These are phyloP conservation scores for Gymnocypris eckloni DNA, from an alignment of 2,797 vertebrate genomes.

Conservation along the genomic window DNA sequence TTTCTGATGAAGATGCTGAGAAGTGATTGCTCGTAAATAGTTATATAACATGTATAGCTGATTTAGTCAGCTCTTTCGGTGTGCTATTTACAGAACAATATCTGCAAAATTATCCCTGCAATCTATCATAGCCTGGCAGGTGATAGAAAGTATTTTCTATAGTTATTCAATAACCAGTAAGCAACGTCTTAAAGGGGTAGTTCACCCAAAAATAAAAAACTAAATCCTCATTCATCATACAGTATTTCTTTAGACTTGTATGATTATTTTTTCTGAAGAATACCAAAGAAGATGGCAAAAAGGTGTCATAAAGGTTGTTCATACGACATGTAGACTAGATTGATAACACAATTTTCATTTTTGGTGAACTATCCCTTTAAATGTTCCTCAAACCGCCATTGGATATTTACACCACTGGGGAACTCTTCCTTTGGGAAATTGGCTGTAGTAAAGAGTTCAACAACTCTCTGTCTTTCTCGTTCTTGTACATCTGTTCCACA, in stretches of 20 bases:
- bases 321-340: not conserved
- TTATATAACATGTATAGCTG: constrained; percentile 42
- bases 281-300: not conserved
- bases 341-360: not conserved
- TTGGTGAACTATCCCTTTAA: not conserved
- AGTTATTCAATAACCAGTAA: constrained; percentile 29
- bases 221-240: too few species aligned
- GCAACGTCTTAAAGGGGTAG: not conserved
- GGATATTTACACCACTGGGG: not conserved
- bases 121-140: constrained; percentile 19
- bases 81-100: constrained; percentile 54
- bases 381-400: not conserved
- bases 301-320: not conserved
- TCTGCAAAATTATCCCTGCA: constrained; percentile 43
- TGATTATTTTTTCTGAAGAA: not conserved
- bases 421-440: constrained; percentile 40
- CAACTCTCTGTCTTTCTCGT: constrained; percentile 50
- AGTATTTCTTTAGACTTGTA: not conserved
- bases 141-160: constrained; percentile 37
- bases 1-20: constrained; percentile 29
- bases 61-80: constrained; percentile 51
- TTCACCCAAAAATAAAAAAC: not conserved
- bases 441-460: constrained; percentile 48
- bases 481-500: constrained; percentile 57
- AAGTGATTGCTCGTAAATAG: constrained; percentile 34